Percentiles rank a stretch among this genome's conserved stretches.
Conservation (phyloP, 2,113 vertebrate species). For the Ceyx margarethae region DNA sequence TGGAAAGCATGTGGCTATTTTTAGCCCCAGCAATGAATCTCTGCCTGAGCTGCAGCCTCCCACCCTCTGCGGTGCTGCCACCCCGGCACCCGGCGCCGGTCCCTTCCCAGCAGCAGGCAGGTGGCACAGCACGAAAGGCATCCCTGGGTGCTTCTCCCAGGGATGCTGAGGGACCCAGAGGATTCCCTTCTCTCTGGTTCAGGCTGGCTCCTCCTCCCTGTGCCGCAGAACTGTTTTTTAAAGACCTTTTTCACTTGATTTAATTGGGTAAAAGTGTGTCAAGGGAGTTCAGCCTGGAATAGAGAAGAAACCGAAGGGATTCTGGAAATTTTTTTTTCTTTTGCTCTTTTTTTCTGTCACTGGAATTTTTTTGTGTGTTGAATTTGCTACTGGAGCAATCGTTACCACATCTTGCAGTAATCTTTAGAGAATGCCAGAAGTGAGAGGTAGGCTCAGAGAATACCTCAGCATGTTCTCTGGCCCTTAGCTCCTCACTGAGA, state of each 20-base stretch:
- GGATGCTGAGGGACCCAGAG: not conserved
- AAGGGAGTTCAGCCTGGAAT: not conserved
- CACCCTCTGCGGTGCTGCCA: not conserved
- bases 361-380: not conserved
- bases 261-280: not conserved
- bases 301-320: not conserved
- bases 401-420: not conserved
- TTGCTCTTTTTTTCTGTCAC: not conserved
- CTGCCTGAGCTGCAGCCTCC: not conserved
- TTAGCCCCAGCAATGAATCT: not conserved
- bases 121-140: not conserved
- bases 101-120: not conserved
- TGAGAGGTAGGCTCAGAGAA: not conserved
- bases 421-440: not conserved
- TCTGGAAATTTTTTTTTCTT: not conserved
- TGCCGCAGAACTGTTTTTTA: not conserved
- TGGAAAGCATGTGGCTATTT: not conserved
- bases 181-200: not conserved
- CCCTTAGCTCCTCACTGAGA: not conserved
- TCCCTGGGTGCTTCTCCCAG: not conserved
- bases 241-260: not conserved
- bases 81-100: rapidly evolving
- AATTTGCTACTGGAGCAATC: not conserved
- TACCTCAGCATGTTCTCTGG: not conserved
- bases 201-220: not conserved